Evolutionary conservation across 2,888 invertebrate species (phyloP).

Genomic region (Cheilosia variabilis): DNA sequence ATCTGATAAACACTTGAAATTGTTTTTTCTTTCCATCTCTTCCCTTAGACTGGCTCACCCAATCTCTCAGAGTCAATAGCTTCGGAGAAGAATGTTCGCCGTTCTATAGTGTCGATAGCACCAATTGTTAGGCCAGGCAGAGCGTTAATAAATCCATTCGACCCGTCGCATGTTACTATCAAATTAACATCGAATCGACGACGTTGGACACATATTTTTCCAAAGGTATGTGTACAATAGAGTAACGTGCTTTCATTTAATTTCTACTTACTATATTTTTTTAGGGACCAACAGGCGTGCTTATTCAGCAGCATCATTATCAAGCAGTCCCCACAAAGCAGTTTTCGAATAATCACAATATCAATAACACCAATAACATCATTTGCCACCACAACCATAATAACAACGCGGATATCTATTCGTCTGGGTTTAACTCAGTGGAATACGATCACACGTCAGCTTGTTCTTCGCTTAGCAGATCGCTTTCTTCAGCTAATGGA

Average conservation of each 20-base stretch:
- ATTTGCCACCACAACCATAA: conserved; percentile 66
- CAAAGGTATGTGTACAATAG: conserved; percentile 85
- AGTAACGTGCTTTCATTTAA: conserved; percentile 19
- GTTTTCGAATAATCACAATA: conserved; percentile 61
- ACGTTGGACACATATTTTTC: conserved; percentile 99
- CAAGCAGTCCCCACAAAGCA: conserved; percentile 89
- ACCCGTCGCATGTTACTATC: conserved; percentile 98
- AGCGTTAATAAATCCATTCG: conserved; percentile 98
- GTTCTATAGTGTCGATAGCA: conserved; percentile 83
- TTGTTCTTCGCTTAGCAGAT: conserved; percentile 80
- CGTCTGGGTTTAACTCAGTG: conserved; percentile 79
- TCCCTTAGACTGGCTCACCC: conserved; percentile 79
- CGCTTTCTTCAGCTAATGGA: conserved; percentile 77
- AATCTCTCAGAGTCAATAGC: conserved; percentile 82
- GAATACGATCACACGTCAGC: conserved; percentile 82
- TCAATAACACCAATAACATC: conserved; percentile 54
- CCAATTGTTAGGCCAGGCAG: conserved; percentile 89
- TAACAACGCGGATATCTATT: conserved; percentile 76
- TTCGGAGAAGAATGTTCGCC: conserved; percentile 81
- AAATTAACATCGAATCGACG: conserved; percentile 97
- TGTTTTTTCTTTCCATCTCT: background rate
- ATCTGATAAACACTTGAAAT: background rate
- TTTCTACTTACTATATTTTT: conserved; percentile 33
- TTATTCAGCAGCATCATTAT: conserved; percentile 97
- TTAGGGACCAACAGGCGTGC: conserved; percentile 92